A percentile compares a stretch with the other conserved stretches of the same genome.
phyloP scores from a whole-genome alignment of 2,888 invertebrate species.

The Epicampocera succincta region DNA sequence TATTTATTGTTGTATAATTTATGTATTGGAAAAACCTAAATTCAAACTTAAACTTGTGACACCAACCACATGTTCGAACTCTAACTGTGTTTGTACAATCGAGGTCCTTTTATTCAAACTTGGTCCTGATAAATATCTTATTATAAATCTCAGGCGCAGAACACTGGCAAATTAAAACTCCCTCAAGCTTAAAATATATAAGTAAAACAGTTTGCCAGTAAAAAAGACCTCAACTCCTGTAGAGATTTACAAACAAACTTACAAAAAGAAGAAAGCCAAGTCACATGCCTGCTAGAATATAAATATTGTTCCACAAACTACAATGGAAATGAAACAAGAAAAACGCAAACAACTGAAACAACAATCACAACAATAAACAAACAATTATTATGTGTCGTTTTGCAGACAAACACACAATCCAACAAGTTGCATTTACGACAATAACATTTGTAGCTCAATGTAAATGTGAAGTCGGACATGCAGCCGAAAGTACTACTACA shows the following conservation, averaged over 20 bases:
- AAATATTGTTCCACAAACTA: slow-evolving; percentile 51
- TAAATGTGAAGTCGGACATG: slow-evolving; percentile 59
- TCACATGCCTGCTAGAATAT: slow-evolving; percentile 25
- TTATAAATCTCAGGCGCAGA: not conserved
- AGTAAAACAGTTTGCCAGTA: slow-evolving; percentile 12
- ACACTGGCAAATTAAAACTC: slow-evolving; percentile 32
- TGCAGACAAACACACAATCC: slow-evolving; percentile 51
- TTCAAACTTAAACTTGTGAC: too few relatives aligned
- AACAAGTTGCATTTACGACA: slow-evolving; percentile 32
- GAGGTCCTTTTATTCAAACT: slow-evolving; percentile 44
- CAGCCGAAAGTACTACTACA: slow-evolving; percentile 21
- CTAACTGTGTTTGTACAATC: not conserved
- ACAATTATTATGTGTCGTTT: slow-evolving; percentile 77
- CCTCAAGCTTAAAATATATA: slow-evolving; percentile 25
- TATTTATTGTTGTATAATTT: too few relatives aligned
- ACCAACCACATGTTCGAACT: too few relatives aligned
- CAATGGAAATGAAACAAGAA: slow-evolving; percentile 12
- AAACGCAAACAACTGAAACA: slow-evolving; percentile 54
- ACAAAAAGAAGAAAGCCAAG: slow-evolving; percentile 17
- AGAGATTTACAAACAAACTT: slow-evolving; percentile 36
- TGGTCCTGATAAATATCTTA: slow-evolving; percentile 67
- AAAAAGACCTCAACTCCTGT: slow-evolving; percentile 44
- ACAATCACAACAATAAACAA: slow-evolving; percentile 76
- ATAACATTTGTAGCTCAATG: slow-evolving; percentile 64
- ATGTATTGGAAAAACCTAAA: too few relatives aligned